phyloP scores from a whole-genome alignment of 2,888 invertebrate genomes.

The Prenolepis imparis region DNA sequence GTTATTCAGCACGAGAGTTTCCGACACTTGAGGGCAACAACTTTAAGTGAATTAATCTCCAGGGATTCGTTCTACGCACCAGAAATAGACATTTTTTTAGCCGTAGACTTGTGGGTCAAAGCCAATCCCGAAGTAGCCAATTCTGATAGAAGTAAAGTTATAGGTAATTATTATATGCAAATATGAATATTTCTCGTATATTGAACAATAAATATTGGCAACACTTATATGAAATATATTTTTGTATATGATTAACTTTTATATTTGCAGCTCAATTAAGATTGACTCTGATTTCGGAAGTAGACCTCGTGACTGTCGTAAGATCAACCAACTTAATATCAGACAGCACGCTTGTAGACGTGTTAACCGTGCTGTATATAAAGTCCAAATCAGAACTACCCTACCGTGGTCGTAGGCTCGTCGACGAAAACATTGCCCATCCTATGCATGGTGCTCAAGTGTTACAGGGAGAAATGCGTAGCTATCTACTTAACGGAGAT shows the following conservation, averaged over 20 bases:
- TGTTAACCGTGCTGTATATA: too few relatives aligned
- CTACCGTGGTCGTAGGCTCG: constrained; percentile 94
- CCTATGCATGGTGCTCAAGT: constrained; percentile 94
- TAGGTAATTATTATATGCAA: constrained; percentile 75
- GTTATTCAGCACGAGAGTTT: constrained; percentile 95
- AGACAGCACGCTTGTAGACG: constrained; percentile 93
- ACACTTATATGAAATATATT: background rate
- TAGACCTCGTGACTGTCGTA: constrained; percentile 95
- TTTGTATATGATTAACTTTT: constrained; percentile 8
- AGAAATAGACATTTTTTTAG: constrained; percentile 97
- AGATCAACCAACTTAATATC: constrained; percentile 95
- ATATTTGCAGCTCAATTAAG: constrained; percentile 87
- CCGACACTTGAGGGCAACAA: constrained; percentile 92
- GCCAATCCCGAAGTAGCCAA: constrained; percentile 92
- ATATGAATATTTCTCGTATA: background rate
- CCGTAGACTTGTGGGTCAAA: constrained; percentile 95
- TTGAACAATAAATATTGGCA: background rate
- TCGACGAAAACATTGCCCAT: constrained; percentile 97
- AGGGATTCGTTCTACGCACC: constrained; percentile 98
- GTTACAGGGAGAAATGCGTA: constrained; percentile 95
- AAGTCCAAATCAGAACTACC: constrained; percentile 91
- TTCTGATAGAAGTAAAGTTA: constrained; percentile 83
- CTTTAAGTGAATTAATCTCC: constrained; percentile 94
- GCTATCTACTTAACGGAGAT: constrained; percentile 96
- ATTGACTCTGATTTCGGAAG: constrained; percentile 94